Percentiles rank a stretch among this genome's conserved stretches.
Evolutionary conservation across 2,797 vertebrate species (phyloP).

Genomic region (Cyprinodon diabolis): DNA sequence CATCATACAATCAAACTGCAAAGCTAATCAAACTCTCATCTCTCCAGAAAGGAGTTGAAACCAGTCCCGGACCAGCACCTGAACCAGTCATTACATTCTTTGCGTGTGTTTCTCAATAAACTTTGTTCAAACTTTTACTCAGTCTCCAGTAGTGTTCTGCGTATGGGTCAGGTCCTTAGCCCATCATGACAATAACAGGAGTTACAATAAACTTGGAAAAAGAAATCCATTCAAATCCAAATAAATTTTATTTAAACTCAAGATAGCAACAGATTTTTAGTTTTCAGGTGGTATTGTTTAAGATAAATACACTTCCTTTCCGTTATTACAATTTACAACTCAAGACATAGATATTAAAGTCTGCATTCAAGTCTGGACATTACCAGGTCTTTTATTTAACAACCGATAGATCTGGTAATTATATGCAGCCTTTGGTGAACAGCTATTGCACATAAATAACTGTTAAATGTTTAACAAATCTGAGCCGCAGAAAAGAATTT

Average conservation of each 20-base stretch:
- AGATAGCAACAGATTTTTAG: background rate
- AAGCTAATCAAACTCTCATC: no score
- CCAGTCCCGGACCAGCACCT: no score
- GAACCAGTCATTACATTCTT: no score
- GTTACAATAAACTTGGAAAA: background rate
- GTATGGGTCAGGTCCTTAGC: no score
- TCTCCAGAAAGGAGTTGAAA: no score
- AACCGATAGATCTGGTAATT: no score
- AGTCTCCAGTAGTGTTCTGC: no score
- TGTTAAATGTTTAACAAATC: background rate
- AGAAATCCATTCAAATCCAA: no score
- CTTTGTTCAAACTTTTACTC: no score
- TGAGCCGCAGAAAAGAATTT: background rate
- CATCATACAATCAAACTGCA: no score
- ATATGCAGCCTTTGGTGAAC: conserved; percentile 1
- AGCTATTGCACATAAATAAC: background rate
- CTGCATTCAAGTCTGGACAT: background rate
- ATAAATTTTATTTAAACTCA: background rate
- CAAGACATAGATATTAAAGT: background rate
- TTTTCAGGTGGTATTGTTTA: background rate
- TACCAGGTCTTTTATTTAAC: background rate
- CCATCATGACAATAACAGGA: no score
- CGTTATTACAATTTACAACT: background rate
- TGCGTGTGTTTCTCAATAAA: no score
- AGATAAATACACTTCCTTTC: background rate